phyloP scores from a whole-genome alignment of 92 coral and sea anemone genomes.

The Pocillopora meandrina region DNA sequence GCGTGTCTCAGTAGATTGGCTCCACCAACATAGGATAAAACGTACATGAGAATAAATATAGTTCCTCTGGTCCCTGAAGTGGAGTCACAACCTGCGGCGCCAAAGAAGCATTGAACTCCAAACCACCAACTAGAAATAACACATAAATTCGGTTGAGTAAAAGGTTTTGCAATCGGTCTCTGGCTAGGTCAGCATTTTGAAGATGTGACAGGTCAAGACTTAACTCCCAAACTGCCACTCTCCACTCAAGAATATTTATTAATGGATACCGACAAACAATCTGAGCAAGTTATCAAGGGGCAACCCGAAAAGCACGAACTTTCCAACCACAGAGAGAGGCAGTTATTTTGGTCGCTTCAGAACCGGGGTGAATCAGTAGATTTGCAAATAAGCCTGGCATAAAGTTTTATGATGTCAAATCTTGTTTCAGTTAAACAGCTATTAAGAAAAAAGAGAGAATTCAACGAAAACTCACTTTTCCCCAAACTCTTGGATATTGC shows the following conservation, averaged over 20 bases:
- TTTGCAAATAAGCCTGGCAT: not conserved
- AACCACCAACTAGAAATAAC: constrained; percentile 70
- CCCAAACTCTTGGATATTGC: constrained; percentile 71
- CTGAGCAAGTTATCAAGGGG: not conserved
- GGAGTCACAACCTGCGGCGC: constrained; percentile 72
- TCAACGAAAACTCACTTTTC: constrained; percentile 60
- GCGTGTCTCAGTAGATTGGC: constrained; percentile 75
- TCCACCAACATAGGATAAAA: constrained; percentile 68
- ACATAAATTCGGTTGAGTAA: not conserved
- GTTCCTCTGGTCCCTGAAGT: constrained; percentile 65
- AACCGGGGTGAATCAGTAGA: not conserved
- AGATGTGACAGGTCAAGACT: not conserved
- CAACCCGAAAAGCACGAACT: not conserved
- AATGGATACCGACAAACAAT: not conserved
- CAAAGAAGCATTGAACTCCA: constrained; percentile 83
- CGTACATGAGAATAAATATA: constrained; percentile 68
- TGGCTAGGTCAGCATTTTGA: not conserved
- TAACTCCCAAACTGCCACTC: not conserved
- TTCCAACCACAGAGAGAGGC: not conserved
- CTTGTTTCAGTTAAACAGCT: not conserved
- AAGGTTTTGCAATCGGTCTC: no score
- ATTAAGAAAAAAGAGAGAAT: not conserved
- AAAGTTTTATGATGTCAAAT: not conserved
- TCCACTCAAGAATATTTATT: not conserved
- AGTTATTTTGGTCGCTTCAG: not conserved